Evolutionary conservation across 2,888 invertebrate species (phyloP).

Genomic region (Tanypteryx hageni): DNA sequence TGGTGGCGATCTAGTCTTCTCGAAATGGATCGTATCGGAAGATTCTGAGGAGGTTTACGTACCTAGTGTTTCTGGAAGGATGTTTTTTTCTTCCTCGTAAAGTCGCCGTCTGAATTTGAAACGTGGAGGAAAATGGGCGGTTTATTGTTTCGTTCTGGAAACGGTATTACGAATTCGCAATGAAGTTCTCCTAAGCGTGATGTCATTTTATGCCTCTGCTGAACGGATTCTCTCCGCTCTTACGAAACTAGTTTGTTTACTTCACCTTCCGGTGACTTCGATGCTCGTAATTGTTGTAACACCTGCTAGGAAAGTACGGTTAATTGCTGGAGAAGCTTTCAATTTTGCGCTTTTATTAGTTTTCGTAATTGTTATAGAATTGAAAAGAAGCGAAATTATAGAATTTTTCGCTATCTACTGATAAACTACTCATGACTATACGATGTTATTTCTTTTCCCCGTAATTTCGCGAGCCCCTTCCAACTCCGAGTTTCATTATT

Average conservation of each 20-base stretch:
- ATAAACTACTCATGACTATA: no score
- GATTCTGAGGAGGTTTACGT: background rate
- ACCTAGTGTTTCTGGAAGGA: background rate
- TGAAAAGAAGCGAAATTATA: background rate
- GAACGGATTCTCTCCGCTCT: background rate
- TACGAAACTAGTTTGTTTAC: background rate
- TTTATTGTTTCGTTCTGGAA: background rate
- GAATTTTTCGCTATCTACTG: background rate
- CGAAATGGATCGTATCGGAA: background rate
- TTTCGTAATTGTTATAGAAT: background rate
- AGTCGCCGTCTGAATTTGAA: conserved; percentile 7
- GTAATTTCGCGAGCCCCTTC: no score
- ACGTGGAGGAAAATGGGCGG: background rate
- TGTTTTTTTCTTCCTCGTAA: background rate
- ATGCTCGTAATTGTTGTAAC: background rate
- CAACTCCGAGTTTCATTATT: no score
- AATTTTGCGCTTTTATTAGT: background rate
- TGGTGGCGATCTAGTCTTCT: background rate
- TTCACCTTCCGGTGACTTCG: background rate
- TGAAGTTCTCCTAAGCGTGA: background rate
- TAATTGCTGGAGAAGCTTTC: background rate
- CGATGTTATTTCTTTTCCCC: background rate
- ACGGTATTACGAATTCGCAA: conserved; percentile 6
- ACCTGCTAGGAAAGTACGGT: background rate
- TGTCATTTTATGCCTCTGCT: background rate